These are phyloP conservation scores for Albula glossodonta DNA, from an alignment of 2,113 vertebrate genomes.

Conservation along the genomic window DNA sequence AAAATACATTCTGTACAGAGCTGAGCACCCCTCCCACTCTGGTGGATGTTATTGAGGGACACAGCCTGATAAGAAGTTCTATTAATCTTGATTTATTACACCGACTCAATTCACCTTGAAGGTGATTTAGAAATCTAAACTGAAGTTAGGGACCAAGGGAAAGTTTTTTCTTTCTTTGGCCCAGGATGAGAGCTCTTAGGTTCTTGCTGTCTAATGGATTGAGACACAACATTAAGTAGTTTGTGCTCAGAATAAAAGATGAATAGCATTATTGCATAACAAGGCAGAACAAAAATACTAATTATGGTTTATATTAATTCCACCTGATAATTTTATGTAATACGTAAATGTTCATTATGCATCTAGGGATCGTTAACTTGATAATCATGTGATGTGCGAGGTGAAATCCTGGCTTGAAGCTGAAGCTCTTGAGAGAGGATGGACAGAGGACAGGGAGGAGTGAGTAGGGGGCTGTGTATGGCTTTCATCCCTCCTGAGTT, in stretches of 20 bases:
- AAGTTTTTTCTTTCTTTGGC: not conserved
- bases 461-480: too few relatives aligned
- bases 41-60: not conserved
- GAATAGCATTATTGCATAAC: slow-evolving; percentile 35
- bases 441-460: too few relatives aligned
- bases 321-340: too few relatives aligned
- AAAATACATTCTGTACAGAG: not conserved
- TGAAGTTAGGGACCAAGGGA: not conserved
- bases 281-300: slow-evolving; percentile 29
- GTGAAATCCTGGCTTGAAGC: not conserved
- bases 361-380: too few relatives aligned
- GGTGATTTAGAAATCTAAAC: slow-evolving; percentile 35
- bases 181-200: slow-evolving; percentile 9
- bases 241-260: slow-evolving; percentile 45
- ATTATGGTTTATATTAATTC: slow-evolving; percentile 10
- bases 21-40: not conserved
- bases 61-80: not conserved
- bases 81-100: slow-evolving; percentile 14
- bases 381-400: not conserved
- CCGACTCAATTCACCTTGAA: slow-evolving; percentile 20
- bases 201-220: slow-evolving; percentile 42
- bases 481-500: too few relatives aligned
- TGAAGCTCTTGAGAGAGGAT: too few relatives aligned
- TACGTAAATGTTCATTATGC: too few relatives aligned
- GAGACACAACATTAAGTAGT: slow-evolving; percentile 55